phyloP scores from a whole-genome alignment of 2,797 vertebrate genomes.

The Strix occidentalis region DNA sequence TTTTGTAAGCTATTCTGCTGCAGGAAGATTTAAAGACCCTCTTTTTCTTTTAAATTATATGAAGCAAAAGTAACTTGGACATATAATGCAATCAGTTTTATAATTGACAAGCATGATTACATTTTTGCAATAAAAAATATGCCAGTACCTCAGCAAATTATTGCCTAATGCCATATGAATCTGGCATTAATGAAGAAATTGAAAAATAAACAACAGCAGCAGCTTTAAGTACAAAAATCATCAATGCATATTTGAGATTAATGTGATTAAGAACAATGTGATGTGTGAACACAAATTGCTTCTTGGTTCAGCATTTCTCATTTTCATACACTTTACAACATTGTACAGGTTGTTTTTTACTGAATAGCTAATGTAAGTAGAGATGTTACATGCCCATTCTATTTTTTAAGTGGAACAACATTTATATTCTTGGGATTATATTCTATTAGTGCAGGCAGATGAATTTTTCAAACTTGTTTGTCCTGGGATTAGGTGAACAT shows the following conservation, averaged over 20 bases:
- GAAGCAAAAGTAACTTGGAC: constrained; percentile 62
- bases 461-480: constrained; percentile 56
- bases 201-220: constrained; percentile 64
- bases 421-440: constrained; percentile 51
- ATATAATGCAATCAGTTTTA: constrained; percentile 60
- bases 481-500: constrained; percentile 38
- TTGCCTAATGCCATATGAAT: constrained; percentile 47
- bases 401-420: constrained; percentile 24
- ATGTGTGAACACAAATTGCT: constrained; percentile 40
- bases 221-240: constrained; percentile 43
- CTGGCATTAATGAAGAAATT: constrained; percentile 66
- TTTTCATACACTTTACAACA: constrained; percentile 14
- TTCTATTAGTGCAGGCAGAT: constrained; percentile 44
- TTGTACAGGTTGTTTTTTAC: not conserved
- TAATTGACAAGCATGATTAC: constrained; percentile 63
- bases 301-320: constrained; percentile 30
- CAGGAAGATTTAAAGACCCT: constrained; percentile 34
- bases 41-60: constrained; percentile 56
- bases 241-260: constrained; percentile 59
- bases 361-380: not conserved
- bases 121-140: constrained; percentile 61
- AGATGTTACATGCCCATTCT: not conserved
- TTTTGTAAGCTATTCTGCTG: constrained; percentile 52
- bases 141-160: constrained; percentile 40
- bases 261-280: constrained; percentile 53